Conservation (phyloP, 2,113 vertebrate species). For the Ceuthmochares aereus region DNA sequence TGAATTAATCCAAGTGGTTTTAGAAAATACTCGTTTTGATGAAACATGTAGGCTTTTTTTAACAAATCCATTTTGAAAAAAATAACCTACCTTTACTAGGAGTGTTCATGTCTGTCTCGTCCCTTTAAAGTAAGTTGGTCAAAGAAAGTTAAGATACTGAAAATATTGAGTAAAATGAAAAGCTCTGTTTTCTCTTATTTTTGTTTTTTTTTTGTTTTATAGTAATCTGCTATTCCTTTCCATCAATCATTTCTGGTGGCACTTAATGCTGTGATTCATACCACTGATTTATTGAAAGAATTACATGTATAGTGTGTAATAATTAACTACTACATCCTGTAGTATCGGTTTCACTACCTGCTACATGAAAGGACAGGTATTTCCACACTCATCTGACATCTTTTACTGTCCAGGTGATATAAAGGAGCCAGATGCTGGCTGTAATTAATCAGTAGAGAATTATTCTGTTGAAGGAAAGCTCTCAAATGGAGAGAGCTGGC, state of each 20-base stretch:
- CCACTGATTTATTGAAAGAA: slow-evolving; percentile 23
- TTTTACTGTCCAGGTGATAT: slow-evolving; percentile 25
- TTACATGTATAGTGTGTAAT: background rate
- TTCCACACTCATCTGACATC: background rate
- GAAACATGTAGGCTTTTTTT: background rate
- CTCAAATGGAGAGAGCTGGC: slow-evolving; percentile 31
- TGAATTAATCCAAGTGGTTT: background rate
- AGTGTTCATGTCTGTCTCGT: background rate
- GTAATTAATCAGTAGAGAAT: slow-evolving; percentile 23
- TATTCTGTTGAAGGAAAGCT: slow-evolving; percentile 23
- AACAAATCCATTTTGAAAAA: background rate
- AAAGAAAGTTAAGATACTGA: background rate
- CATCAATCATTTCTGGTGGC: background rate
- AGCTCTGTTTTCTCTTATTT: background rate
- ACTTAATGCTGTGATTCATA: slow-evolving; percentile 3
- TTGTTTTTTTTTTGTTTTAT: background rate
- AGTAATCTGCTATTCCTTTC: background rate
- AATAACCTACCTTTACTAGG: background rate
- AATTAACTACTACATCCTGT: slow-evolving; percentile 6
- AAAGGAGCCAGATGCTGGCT: slow-evolving; percentile 36
- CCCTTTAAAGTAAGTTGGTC: background rate
- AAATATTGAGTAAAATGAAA: background rate
- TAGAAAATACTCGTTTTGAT: background rate
- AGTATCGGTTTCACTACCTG: background rate
- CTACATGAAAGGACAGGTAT: background rate